Evolutionary conservation across 2,113 vertebrate species (phyloP).

Genomic region (Zingel zingel): DNA sequence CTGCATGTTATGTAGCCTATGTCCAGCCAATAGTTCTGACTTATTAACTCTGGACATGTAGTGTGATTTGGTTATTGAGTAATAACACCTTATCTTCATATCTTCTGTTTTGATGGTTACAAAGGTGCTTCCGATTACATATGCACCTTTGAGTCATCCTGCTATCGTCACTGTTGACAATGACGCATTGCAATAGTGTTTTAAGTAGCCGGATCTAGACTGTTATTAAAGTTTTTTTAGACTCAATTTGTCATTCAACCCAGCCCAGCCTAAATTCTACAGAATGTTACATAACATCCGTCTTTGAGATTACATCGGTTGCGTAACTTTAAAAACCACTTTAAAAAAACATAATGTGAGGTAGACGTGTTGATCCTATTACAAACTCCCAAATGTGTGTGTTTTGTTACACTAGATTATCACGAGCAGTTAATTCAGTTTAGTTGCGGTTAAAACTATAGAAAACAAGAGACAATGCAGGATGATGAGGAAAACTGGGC

Average conservation of each 20-base stretch:
- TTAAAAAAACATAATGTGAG: neutral
- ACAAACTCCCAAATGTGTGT: conserved; percentile 5
- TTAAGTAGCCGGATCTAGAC: neutral
- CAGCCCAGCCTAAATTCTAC: neutral
- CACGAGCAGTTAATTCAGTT: neutral
- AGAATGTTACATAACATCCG: neutral
- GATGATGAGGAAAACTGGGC: neutral
- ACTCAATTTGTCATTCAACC: neutral
- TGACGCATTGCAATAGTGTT: neutral
- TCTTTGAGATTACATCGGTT: neutral
- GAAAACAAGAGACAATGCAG: neutral
- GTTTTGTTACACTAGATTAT: neutral
- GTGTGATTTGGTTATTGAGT: neutral
- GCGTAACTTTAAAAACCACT: neutral
- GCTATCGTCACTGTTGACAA: neutral
- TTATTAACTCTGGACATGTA: neutral
- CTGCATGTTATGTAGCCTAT: neutral
- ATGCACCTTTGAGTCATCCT: neutral
- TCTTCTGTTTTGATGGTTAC: neutral
- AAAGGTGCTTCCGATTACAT: neutral
- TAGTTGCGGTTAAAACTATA: neutral
- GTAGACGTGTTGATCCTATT: neutral
- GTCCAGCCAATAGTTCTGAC: neutral
- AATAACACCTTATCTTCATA: neutral
- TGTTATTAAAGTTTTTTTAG: neutral